Evolutionary conservation across 2,113 vertebrate species (phyloP).

Genomic region (Sebastes schlegelii): DNA sequence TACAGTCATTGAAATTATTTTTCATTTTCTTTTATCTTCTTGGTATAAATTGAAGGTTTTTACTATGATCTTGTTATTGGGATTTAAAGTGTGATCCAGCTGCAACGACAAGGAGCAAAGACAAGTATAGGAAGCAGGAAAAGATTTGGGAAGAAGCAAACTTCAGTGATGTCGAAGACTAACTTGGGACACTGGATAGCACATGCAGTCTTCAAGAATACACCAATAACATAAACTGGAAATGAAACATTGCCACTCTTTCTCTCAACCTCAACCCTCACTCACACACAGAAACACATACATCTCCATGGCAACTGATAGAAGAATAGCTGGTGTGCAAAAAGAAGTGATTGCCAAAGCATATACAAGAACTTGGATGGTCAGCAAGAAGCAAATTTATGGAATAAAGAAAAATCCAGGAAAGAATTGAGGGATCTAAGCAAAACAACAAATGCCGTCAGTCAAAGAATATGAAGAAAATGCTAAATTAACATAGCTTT

Average conservation of each 20-base stretch:
- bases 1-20: not conserved
- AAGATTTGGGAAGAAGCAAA: conserved; percentile 6
- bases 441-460: not conserved
- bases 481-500: not conserved
- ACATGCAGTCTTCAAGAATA: conserved; percentile 26
- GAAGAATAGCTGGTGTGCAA: conserved; percentile 72
- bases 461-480: not conserved
- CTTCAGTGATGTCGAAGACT: not conserved
- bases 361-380: conserved; percentile 39
- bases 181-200: conserved; percentile 20
- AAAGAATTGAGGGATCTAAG: not conserved
- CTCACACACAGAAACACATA: conserved; percentile 51
- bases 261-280: conserved; percentile 53
- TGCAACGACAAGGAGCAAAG: not conserved
- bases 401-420: not conserved
- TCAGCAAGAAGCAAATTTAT: conserved; percentile 32
- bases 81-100: conserved; percentile 16
- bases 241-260: conserved; percentile 63
- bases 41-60: not conserved
- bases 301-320: conserved; percentile 83
- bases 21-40: not conserved
- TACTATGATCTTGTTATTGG: not conserved
- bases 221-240: conserved; percentile 58
- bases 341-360: conserved; percentile 57
- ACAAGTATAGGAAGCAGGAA: not conserved